These are phyloP conservation scores for Mystacides longicornis DNA, from an alignment of 2,888 invertebrate species.

Conservation along the genomic window DNA sequence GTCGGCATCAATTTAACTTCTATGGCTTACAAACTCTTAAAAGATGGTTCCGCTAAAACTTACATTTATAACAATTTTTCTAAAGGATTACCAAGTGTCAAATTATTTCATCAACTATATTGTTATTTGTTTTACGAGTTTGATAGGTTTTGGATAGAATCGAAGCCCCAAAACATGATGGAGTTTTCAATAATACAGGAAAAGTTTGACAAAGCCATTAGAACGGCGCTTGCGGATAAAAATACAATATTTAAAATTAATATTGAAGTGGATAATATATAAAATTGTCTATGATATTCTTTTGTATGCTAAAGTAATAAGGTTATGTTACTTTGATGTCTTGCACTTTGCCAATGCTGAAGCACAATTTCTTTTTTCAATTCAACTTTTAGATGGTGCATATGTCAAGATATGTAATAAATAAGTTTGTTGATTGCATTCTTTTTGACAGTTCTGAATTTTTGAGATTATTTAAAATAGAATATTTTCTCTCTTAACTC, in stretches of 20 bases:
- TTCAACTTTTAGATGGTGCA: no score
- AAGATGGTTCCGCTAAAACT: slow-evolving; percentile 75
- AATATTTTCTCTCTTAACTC: no score
- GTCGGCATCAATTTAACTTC: slow-evolving; percentile 94
- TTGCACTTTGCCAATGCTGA: no score
- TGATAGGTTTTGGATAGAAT: slow-evolving; percentile 88
- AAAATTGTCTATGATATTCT: slow-evolving; percentile 26
- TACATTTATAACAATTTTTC: slow-evolving; percentile 87
- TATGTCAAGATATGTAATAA: no score
- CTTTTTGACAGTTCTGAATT: no score
- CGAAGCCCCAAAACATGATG: slow-evolving; percentile 91
- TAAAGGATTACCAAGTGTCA: slow-evolving; percentile 56
- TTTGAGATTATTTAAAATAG: no score
- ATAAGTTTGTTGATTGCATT: no score
- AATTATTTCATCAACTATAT: slow-evolving; percentile 87
- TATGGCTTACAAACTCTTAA: slow-evolving; percentile 76
- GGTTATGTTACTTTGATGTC: no score
- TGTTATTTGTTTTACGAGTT: slow-evolving; percentile 91
- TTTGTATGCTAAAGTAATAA: no score
- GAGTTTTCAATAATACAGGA: slow-evolving; percentile 85
- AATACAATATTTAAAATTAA: slow-evolving; percentile 72
- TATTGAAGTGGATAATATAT: slow-evolving; percentile 66
- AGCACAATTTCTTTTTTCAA: no score
- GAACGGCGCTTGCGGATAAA: slow-evolving; percentile 59
- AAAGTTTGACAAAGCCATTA: slow-evolving; percentile 72